phyloP scores from a whole-genome alignment of 1,140 invertebrate genomes.

The Drosophila melanica region DNA sequence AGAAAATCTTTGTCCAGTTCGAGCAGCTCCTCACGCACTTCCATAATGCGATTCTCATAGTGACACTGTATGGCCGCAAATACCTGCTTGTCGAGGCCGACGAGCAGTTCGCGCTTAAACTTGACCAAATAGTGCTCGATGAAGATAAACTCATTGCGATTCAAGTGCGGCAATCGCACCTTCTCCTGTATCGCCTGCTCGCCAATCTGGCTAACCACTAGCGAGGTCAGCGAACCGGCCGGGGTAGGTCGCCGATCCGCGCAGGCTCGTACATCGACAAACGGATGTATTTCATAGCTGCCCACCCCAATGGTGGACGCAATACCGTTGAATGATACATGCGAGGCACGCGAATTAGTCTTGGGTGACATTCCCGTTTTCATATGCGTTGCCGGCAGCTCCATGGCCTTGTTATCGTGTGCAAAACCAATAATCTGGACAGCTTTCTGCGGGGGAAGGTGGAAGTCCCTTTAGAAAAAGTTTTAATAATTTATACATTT shows the following conservation, averaged over 20 bases:
- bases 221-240: conserved; percentile 71
- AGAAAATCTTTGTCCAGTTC: conserved; percentile 64
- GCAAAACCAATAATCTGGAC: conserved; percentile 64
- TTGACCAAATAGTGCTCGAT: conserved; percentile 79
- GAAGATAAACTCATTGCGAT: conserved; percentile 69
- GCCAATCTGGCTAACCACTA: conserved; percentile 63
- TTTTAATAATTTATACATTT: too few species aligned
- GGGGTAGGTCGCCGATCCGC: conserved; percentile 65
- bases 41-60: conserved; percentile 76
- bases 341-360: conserved; percentile 59
- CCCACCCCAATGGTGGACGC: conserved; percentile 72
- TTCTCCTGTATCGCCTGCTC: conserved; percentile 60
- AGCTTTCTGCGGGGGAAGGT: conserved; percentile 57
- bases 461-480: neutral
- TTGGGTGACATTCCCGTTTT: neutral
- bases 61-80: conserved; percentile 77
- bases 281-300: conserved; percentile 79
- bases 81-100: conserved; percentile 70
- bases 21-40: conserved; percentile 72
- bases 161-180: conserved; percentile 55
- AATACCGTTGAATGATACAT: conserved; percentile 69
- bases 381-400: conserved; percentile 39
- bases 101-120: conserved; percentile 75
- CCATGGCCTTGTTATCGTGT: conserved; percentile 55
- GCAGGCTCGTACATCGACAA: conserved; percentile 69